Percentiles rank a stretch among this genome's conserved stretches.
These are phyloP conservation scores for Leptopilina boulardi DNA, from an alignment of 1,140 invertebrate genomes.

Conservation along the genomic window DNA sequence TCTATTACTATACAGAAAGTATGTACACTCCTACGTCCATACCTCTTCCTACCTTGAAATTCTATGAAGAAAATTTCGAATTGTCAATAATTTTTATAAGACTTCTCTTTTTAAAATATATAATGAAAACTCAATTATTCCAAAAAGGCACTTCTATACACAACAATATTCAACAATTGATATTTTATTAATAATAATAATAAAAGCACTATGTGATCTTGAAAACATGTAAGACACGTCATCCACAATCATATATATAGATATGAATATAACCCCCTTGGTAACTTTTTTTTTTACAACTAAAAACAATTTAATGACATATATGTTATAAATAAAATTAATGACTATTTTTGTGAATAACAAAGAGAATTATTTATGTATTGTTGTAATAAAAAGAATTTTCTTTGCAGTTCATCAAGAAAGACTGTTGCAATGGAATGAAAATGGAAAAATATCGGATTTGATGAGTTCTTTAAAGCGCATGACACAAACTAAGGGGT, in stretches of 20 bases:
- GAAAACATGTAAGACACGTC: background rate
- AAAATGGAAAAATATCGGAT: conserved; percentile 38
- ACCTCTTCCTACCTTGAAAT: background rate
- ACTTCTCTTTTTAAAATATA: background rate
- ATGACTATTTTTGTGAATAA: too few relatives aligned
- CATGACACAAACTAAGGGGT: conserved; percentile 45
- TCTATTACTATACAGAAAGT: background rate
- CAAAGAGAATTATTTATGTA: background rate
- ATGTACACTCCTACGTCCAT: background rate
- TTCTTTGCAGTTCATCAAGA: conserved; percentile 22
- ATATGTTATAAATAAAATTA: too few relatives aligned
- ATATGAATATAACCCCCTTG: background rate
- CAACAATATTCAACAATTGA: background rate
- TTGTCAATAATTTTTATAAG: background rate
- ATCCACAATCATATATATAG: too few relatives aligned
- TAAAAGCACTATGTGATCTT: background rate
- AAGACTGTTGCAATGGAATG: conserved; percentile 27
- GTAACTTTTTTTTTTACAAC: background rate
- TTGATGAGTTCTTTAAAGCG: conserved; percentile 47
- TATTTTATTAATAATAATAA: background rate
- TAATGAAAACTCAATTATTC: background rate
- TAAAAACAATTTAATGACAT: background rate
- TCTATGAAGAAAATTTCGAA: background rate
- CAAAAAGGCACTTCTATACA: background rate
- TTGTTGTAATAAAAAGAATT: background rate